Evolutionary conservation across 2,797 vertebrate genomes (phyloP).

Genomic region (Sciurus vulgaris): DNA sequence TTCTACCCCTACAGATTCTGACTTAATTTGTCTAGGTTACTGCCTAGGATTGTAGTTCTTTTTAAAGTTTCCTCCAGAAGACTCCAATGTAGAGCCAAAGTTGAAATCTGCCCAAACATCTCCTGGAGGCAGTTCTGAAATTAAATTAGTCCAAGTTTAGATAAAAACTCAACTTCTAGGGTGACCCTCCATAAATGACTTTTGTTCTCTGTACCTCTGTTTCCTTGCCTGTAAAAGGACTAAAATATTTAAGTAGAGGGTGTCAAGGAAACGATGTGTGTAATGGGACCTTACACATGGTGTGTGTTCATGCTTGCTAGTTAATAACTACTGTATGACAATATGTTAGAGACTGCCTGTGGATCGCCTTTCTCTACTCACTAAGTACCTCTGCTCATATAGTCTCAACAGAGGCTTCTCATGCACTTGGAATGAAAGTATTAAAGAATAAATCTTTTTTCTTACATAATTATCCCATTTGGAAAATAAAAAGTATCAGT

Average conservation of each 20-base stretch:
- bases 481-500: slow-evolving; percentile 58
- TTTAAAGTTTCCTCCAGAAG: background rate
- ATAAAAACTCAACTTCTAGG: background rate
- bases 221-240: background rate
- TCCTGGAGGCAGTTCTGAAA: background rate
- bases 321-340: background rate
- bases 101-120: background rate
- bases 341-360: background rate
- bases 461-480: slow-evolving; percentile 49
- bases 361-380: background rate
- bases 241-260: background rate
- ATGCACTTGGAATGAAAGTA: slow-evolving; percentile 24
- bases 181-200: background rate
- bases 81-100: background rate
- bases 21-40: background rate
- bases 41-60: background rate
- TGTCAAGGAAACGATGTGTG: background rate
- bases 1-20: background rate
- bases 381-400: background rate
- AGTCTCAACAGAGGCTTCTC: background rate
- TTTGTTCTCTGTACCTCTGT: background rate
- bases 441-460: slow-evolving; percentile 36
- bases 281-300: background rate
- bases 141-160: background rate
- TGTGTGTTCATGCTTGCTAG: background rate